Evolutionary conservation across 2,797 vertebrate species (phyloP).

Genomic region (Macroramphosus scolopax): DNA sequence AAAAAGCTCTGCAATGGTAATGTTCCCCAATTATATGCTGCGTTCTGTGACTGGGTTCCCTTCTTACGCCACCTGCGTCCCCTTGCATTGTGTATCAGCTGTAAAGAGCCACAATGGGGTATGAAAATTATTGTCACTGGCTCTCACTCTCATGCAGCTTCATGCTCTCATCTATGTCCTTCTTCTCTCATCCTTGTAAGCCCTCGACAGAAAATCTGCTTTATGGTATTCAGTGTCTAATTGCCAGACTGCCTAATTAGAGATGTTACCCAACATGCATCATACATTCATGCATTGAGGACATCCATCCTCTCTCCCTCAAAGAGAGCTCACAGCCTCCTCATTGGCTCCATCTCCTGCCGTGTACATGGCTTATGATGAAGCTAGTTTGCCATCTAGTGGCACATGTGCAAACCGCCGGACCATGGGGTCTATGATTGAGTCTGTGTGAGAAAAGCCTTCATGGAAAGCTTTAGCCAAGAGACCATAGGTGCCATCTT

Average conservation of each 20-base stretch:
- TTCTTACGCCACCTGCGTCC: constrained; percentile 63
- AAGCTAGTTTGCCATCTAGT: constrained; percentile 83
- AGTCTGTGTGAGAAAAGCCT: constrained; percentile 65
- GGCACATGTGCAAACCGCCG: constrained; percentile 50
- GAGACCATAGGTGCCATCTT: constrained; percentile 68
- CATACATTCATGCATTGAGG: constrained; percentile 75
- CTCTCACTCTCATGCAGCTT: constrained; percentile 34
- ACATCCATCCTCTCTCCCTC: constrained; percentile 69
- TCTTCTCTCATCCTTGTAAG: constrained; percentile 48
- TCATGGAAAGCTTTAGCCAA: constrained; percentile 66
- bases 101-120: constrained; percentile 49
- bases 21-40: constrained; percentile 48
- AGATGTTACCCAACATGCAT: constrained; percentile 75
- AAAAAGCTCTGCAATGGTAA: constrained; percentile 54
- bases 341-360: constrained; percentile 39
- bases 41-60: constrained; percentile 41
- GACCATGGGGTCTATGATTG: constrained; percentile 47
- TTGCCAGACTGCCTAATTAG: constrained; percentile 76
- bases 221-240: constrained; percentile 68
- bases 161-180: constrained; percentile 45
- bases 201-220: constrained; percentile 51
- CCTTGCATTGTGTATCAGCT: constrained; percentile 54
- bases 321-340: constrained; percentile 56
- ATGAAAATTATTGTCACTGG: constrained; percentile 50
- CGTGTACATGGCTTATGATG: constrained; percentile 50